Conservation (phyloP, 2,113 vertebrate genomes). For the Odocoileus virginianus region DNA sequence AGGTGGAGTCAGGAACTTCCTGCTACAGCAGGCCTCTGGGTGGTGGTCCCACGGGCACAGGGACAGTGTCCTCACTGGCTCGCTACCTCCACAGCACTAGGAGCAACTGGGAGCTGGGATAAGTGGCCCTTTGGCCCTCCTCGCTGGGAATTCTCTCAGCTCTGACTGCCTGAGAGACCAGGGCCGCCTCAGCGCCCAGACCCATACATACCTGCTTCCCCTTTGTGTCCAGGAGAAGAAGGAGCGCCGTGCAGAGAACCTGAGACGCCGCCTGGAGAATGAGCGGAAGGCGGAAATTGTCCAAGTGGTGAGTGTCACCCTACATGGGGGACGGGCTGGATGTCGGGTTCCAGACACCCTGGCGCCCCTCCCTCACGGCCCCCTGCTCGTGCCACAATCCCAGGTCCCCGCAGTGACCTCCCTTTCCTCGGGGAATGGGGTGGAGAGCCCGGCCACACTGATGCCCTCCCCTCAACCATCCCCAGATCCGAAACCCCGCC, state of each 20-base stretch:
- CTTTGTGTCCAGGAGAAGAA: slow-evolving; percentile 86
- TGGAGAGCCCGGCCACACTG: not conserved
- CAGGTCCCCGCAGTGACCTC: not conserved
- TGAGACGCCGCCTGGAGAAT: slow-evolving; percentile 88
- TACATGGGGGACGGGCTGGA: not conserved
- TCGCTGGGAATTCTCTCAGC: not conserved
- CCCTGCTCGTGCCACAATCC: accelerated
- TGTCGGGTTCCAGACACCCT: accelerated
- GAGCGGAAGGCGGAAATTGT: slow-evolving; percentile 91
- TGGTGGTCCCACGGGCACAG: not conserved
- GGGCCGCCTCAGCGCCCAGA: not conserved
- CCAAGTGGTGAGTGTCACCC: slow-evolving; percentile 89
- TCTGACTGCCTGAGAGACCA: not conserved
- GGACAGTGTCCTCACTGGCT: not conserved
- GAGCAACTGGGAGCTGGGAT: accelerated
- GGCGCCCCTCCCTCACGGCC: accelerated
- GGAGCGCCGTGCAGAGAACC: slow-evolving; percentile 87
- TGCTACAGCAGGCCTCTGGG: not conserved
- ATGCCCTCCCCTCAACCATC: not conserved
- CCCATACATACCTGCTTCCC: not conserved
- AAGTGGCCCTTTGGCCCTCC: too few species aligned
- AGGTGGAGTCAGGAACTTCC: not conserved
- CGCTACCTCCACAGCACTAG: not conserved
- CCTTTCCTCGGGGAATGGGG: not conserved
- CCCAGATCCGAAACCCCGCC: slow-evolving; percentile 90